Evolutionary conservation across 2,113 vertebrate genomes (phyloP), one percentile per base, ranked within the genome.

Genomic region (Tinamus guttatus): DNA sequence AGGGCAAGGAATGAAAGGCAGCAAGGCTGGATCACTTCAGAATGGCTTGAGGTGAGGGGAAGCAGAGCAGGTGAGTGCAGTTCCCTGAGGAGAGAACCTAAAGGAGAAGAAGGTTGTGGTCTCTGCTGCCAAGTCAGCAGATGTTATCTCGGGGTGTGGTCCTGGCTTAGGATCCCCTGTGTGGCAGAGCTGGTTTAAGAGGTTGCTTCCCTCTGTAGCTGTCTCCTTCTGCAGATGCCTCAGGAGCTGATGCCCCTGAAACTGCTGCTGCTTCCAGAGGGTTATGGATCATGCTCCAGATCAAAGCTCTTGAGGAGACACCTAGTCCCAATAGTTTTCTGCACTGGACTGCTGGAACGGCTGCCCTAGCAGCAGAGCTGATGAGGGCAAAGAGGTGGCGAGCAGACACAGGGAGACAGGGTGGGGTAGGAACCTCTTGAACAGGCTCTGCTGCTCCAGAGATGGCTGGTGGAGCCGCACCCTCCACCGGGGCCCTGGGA

Each of bases 151-250:
- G 21, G 88, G 93, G 94, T 79, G 88, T 92, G 94, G 74, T 58
- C 73, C 87, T 40, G 11, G 59, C 40, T 49, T 70, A 14, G 60
- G 38, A 32, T 74, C 77, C 67, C 20, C 0, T 0, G 30, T 9
- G 73, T 69, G 62, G 93, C 65, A 47, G 88, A 94, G 94, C 96
- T 93, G 93, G 95, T 95, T 96, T 54, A 64, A 75, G 92, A 92
- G 60, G 86, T 90, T 90, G 49, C 52, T 25, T 95, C 34, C 25
- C 22, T 60, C 69, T 38, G 6, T 24, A 24, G 24, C 20, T 47
- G 45, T 47, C 49, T 95, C 34, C 32, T 18, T 62, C 69, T 43
- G 6, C 21, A 24, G 24, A 10, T 15, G 54, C 54, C 68, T 52
- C 1, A 0, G 87, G 56, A 73, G 67, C 60, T 56, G 64, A 45